Evolutionary conservation across 2,888 invertebrate genomes (phyloP).

Genomic region (Diarsia dahlii): DNA sequence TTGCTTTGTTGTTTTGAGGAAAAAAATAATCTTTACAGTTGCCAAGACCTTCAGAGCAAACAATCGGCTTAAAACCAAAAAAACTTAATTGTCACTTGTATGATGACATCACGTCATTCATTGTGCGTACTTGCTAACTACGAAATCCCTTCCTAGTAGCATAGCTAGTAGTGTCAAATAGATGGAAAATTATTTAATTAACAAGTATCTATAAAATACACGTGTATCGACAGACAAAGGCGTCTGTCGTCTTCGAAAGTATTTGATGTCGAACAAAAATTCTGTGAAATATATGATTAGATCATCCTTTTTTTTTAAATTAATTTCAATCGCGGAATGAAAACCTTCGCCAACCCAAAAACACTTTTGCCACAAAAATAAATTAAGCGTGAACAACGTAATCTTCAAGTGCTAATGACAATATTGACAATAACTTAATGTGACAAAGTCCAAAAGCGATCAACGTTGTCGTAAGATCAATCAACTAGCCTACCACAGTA

Average conservation of each 20-base stretch:
- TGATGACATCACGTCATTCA: slow-evolving; percentile 34
- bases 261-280: too few relatives aligned
- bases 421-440: background rate
- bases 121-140: background rate
- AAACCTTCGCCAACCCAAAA: background rate
- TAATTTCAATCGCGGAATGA: background rate
- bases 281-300: too few relatives aligned
- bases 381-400: background rate
- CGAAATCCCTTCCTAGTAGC: background rate
- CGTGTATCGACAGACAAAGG: too few relatives aligned
- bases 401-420: background rate
- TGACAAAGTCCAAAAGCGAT: background rate
- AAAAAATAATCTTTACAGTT: slow-evolving; percentile 21
- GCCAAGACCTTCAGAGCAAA: slow-evolving; percentile 11
- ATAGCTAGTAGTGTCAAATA: background rate
- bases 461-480: background rate
- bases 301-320: too few relatives aligned
- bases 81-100: slow-evolving; percentile 9
- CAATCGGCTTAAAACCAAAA: slow-evolving; percentile 14
- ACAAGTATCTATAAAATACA: too few relatives aligned
- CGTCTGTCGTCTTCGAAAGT: too few relatives aligned
- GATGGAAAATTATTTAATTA: background rate
- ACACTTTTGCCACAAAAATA: background rate
- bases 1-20: slow-evolving; percentile 5
- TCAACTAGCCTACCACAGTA: background rate